These are phyloP conservation scores for Acipenser oxyrinchus DNA, from an alignment of 2,797 vertebrate species.

Conservation along the genomic window DNA sequence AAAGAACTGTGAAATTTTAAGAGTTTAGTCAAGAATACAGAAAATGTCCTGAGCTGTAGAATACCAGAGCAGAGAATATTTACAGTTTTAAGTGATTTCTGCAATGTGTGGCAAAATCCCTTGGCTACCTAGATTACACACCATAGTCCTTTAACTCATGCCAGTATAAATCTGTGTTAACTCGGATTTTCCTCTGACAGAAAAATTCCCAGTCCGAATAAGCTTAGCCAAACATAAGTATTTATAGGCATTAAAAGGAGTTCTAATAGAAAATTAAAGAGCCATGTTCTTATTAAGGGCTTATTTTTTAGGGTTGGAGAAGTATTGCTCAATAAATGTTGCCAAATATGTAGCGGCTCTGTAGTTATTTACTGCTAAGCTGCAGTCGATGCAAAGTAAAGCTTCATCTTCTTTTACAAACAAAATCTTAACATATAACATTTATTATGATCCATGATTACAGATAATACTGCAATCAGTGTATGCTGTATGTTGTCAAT, in stretches of 20 bases:
- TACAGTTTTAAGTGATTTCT: constrained; percentile 63
- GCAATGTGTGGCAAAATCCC: constrained; percentile 71
- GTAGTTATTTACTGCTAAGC: no score
- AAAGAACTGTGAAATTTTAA: constrained; percentile 37
- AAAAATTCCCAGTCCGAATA: constrained; percentile 69
- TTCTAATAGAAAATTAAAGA: constrained; percentile 44
- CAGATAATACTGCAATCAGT: no score
- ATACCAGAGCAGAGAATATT: constrained; percentile 54
- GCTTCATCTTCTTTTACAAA: neutral
- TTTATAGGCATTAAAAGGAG: constrained; percentile 48
- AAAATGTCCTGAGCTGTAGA: constrained; percentile 52
- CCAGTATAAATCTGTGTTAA: constrained; percentile 75
- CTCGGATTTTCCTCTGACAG: constrained; percentile 74
- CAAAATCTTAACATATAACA: constrained; percentile 1
- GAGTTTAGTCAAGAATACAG: constrained; percentile 55
- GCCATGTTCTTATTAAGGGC: constrained; percentile 27
- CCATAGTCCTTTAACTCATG: constrained; percentile 76
- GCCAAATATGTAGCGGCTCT: constrained; percentile 1
- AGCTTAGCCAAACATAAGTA: constrained; percentile 64
- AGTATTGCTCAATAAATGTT: neutral
- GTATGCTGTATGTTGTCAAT: no score
- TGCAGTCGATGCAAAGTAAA: neutral
- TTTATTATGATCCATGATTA: neutral
- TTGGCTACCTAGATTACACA: constrained; percentile 75
- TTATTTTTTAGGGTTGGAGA: neutral